Percentiles rank a stretch among this genome's conserved stretches.
Evolutionary conservation across 2,888 invertebrate genomes (phyloP).

Genomic region (Gymnosoma rotundatum): DNA sequence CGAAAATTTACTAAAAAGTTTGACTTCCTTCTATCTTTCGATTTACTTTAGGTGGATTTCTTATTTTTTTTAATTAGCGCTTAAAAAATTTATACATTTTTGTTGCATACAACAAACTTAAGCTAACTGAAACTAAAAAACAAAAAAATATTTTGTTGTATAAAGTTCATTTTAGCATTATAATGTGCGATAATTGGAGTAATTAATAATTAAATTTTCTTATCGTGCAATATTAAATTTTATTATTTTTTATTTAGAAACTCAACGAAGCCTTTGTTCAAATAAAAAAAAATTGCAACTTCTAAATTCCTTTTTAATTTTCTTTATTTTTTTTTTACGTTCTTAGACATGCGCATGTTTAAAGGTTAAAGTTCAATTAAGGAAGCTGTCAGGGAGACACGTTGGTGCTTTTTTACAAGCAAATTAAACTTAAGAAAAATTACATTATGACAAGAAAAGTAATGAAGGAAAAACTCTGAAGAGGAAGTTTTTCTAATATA

Average conservation of each 20-base stretch:
- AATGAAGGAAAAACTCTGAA: neutral
- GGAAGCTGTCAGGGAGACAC: constrained; percentile 24
- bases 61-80: too few species aligned
- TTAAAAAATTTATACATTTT: too few species aligned
- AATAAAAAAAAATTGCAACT: constrained; percentile 17
- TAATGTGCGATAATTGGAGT: too few species aligned
- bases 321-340: neutral
- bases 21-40: too few species aligned
- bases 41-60: too few species aligned
- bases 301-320: constrained; percentile 23
- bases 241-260: neutral
- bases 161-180: too few species aligned
- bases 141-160: too few species aligned
- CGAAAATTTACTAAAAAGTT: too few species aligned
- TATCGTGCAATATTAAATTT: constrained; percentile 27
- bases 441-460: neutral
- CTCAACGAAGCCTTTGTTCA: neutral
- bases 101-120: too few species aligned
- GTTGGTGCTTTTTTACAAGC: constrained; percentile 26
- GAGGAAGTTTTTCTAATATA: neutral
- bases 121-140: too few species aligned
- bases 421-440: constrained; percentile 6
- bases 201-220: constrained; percentile 19
- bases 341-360: constrained; percentile 57
- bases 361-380: constrained; percentile 63